Evolutionary conservation across 1,140 invertebrate genomes (phyloP).

Genomic region (Zaprionus lachaisei): DNA sequence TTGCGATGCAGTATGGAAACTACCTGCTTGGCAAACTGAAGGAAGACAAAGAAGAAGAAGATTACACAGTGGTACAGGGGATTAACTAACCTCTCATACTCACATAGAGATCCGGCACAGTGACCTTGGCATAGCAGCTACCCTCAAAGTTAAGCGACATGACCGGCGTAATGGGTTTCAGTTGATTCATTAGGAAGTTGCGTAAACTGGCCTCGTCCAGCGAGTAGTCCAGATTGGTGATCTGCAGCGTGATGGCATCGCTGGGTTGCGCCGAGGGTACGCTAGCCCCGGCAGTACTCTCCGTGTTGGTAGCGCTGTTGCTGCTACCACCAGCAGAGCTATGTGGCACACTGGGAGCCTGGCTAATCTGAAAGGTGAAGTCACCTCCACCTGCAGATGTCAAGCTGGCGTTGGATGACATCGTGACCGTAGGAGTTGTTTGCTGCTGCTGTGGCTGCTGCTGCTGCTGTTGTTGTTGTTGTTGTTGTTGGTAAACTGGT

Average conservation of each 20-base stretch:
- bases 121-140: constrained; percentile 79
- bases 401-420: background rate
- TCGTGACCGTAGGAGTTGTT: background rate
- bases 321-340: background rate
- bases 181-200: constrained; percentile 73
- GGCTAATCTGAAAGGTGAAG: background rate
- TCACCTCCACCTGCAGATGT: background rate
- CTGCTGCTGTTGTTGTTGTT: constrained; percentile 13
- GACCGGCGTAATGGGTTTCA: constrained; percentile 82
- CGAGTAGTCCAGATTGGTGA: constrained; percentile 83
- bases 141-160: constrained; percentile 78
- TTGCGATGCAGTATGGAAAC: constrained; percentile 93
- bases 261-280: constrained; percentile 15
- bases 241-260: constrained; percentile 76
- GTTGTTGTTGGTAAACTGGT: constrained; percentile 11
- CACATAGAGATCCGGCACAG: constrained; percentile 81
- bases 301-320: constrained; percentile 2
- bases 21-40: constrained; percentile 89
- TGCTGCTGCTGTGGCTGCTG: constrained; percentile 8
- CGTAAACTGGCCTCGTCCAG: constrained; percentile 75
- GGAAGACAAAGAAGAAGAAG: background rate
- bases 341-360: background rate
- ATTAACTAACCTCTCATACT: constrained; percentile 20
- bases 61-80: background rate
- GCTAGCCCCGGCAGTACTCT: background rate